phyloP scores from a whole-genome alignment of 2,888 invertebrate species.

The Eristalinus sepulchralis region DNA sequence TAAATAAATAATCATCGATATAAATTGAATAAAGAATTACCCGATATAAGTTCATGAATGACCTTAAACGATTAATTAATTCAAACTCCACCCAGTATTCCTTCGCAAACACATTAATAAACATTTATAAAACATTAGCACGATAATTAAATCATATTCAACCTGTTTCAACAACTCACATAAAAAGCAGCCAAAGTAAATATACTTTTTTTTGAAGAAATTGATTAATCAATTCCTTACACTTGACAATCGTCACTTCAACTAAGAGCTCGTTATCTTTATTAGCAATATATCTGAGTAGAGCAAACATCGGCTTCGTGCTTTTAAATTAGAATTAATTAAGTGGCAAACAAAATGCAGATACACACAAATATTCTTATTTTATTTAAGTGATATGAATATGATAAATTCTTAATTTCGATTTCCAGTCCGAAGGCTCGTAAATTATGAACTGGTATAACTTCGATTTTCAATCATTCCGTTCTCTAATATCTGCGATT shows the following conservation, averaged over 20 bases:
- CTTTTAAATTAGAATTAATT: background rate
- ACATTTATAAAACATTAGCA: constrained; percentile 50
- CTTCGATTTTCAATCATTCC: constrained; percentile 9
- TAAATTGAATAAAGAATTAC: background rate
- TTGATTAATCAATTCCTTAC: constrained; percentile 35
- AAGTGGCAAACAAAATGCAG: background rate
- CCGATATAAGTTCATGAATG: background rate
- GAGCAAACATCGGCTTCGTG: background rate
- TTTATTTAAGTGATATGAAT: constrained; percentile 43
- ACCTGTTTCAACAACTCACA: constrained; percentile 23
- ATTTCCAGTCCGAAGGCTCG: constrained; percentile 25
- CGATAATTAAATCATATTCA: constrained; percentile 9
- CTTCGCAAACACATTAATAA: constrained; percentile 36
- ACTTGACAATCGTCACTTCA: constrained; percentile 5
- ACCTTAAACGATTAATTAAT: background rate
- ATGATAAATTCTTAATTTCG: constrained; percentile 43
- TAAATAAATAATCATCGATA: too few relatives aligned
- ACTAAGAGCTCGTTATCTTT: background rate
- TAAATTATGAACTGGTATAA: constrained; percentile 39
- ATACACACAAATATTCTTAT: background rate
- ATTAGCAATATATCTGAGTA: background rate
- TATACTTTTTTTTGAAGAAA: background rate
- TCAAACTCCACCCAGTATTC: background rate
- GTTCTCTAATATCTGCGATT: constrained; percentile 1
- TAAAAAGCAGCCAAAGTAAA: constrained; percentile 4